Evolutionary conservation across 1,140 invertebrate genomes (phyloP).

Genomic region (Drosophila persimilis): DNA sequence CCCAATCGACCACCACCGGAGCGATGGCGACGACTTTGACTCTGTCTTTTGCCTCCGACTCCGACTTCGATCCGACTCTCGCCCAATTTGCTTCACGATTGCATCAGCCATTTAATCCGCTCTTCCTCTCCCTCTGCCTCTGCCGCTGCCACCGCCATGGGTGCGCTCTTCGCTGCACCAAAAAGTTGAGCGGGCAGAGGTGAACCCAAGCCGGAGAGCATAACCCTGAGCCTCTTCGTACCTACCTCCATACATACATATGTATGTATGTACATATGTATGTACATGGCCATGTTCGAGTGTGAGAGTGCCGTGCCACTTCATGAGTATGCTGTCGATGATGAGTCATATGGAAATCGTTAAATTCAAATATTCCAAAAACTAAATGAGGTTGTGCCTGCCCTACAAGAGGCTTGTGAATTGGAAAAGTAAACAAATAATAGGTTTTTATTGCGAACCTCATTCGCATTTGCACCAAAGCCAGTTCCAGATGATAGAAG

Average conservation of each 20-base stretch:
- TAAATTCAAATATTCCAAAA: constrained; percentile 22
- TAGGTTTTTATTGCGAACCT: no score
- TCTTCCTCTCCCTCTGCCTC: not conserved
- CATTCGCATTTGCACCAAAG: constrained; percentile 9
- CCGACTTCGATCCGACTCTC: constrained; percentile 33
- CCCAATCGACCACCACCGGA: constrained; percentile 43
- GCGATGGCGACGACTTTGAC: constrained; percentile 25
- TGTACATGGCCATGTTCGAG: constrained; percentile 11
- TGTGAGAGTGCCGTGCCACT: not conserved
- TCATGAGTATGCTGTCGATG: not conserved
- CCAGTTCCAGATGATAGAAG: constrained; percentile 9
- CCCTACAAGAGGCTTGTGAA: not conserved
- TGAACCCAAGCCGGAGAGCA: constrained; percentile 42
- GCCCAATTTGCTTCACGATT: constrained; percentile 61
- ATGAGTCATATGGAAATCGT: constrained; percentile 21
- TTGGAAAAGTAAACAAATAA: no score
- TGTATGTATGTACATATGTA: not conserved
- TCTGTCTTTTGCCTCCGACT: not conserved
- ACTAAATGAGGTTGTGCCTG: constrained; percentile 4
- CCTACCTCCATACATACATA: no score
- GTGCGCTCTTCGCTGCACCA: constrained; percentile 41
- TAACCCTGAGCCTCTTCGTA: constrained; percentile 46
- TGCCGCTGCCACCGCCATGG: constrained; percentile 5
- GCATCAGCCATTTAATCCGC: constrained; percentile 69
- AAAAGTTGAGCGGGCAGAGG: constrained; percentile 12